These are phyloP conservation scores for Zosterops borbonicus DNA, from an alignment of 2,113 vertebrate genomes.

Conservation along the genomic window DNA sequence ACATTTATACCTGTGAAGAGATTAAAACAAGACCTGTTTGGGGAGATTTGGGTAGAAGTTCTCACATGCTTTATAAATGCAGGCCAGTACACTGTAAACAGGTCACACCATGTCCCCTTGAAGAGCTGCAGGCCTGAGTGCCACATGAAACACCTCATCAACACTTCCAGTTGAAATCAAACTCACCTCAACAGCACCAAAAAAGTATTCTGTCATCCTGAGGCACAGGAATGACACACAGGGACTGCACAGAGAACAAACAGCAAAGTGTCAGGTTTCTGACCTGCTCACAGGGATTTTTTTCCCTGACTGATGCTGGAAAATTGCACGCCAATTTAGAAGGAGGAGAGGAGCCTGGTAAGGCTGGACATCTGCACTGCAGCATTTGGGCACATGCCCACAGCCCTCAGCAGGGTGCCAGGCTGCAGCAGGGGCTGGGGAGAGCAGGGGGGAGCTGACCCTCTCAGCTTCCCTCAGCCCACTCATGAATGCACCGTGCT, in stretches of 20 bases:
- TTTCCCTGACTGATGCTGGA: neutral
- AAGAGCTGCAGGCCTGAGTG: neutral
- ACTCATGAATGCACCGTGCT: rapidly evolving
- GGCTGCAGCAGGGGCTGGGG: neutral
- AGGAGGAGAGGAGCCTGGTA: neutral
- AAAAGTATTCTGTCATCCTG: rapidly evolving
- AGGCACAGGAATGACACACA: neutral
- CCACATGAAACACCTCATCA: neutral
- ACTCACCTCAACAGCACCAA: neutral
- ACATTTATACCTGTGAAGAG: neutral
- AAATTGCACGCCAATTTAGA: neutral
- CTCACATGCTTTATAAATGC: neutral
- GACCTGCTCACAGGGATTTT: neutral
- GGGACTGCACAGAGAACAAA: neutral
- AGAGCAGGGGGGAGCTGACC: neutral
- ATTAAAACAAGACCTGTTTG: neutral
- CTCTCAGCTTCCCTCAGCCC: neutral
- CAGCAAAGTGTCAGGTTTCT: neutral
- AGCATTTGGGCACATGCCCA: neutral
- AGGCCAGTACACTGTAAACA: neutral
- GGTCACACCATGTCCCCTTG: neutral
- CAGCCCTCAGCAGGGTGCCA: neutral
- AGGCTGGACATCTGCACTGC: neutral
- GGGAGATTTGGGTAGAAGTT: neutral
- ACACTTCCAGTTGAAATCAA: neutral